A percentile compares a stretch with the other conserved stretches of the same genome.
phyloP scores from a whole-genome alignment of 2,888 invertebrate genomes.

The Drymonia ruficornis region DNA sequence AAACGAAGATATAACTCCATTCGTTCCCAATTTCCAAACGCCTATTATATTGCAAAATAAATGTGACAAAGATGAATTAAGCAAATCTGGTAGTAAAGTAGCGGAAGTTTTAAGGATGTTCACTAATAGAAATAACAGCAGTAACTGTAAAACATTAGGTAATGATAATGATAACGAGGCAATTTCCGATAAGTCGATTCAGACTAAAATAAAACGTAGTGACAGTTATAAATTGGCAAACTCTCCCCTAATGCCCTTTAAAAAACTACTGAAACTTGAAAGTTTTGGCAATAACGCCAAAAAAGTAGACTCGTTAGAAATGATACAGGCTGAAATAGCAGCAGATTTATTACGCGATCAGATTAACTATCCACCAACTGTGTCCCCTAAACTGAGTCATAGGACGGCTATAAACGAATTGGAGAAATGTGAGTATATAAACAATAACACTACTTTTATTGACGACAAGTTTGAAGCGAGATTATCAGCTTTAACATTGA shows the following conservation, averaged over 20 bases:
- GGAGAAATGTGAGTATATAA: conserved; percentile 63
- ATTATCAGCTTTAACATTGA: conserved; percentile 71
- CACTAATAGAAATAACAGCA: conserved; percentile 62
- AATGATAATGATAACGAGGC: conserved; percentile 40
- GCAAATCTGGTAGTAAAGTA: conserved; percentile 66
- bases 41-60: conserved; percentile 73
- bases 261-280: conserved; percentile 84
- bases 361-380: conserved; percentile 89
- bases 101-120: conserved; percentile 80
- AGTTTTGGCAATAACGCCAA: conserved; percentile 72
- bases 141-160: conserved; percentile 43
- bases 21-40: conserved; percentile 78
- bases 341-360: conserved; percentile 87
- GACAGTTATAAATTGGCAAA: conserved; percentile 94
- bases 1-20: conserved; percentile 68
- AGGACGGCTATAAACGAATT: conserved; percentile 59
- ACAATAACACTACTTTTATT: conserved; percentile 51
- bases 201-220: conserved; percentile 89
- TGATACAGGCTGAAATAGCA: conserved; percentile 86
- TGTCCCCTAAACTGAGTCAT: conserved; percentile 83
- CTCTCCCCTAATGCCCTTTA: conserved; percentile 87
- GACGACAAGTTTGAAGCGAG: conserved; percentile 70
- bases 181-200: conserved; percentile 53
- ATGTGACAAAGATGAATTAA: conserved; percentile 53
- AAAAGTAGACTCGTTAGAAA: conserved; percentile 81